Evolutionary conservation across 1,140 invertebrate species (phyloP), one percentile per base, ranked within the genome.

Genomic region (Meloidogyne exigua): DNA sequence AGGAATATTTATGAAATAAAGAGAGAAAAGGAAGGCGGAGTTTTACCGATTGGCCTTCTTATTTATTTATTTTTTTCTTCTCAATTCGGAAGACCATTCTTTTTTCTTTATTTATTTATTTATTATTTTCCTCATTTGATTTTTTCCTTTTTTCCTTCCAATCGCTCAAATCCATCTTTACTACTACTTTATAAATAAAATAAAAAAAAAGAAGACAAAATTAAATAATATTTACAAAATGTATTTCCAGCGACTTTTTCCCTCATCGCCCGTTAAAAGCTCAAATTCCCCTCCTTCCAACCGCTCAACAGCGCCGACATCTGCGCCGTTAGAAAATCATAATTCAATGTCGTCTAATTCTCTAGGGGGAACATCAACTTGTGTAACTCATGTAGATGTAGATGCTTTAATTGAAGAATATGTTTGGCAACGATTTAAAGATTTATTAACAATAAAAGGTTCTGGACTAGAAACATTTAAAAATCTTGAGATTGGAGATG

Each of bases 321-420:
- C 72, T 26, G 44, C 0, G 10, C 74, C 44, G 12, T 21, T 42
- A 26, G 26, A 42, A 64, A 36, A 36, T 25, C 12, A 36, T 44
- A 70, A 9, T 15, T 62, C 68, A 62, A 44, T 62, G 68, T 26
- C 68, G n/a, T n/a, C 68, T 12, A 12, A 23, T 15, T 25, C 70
- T 32, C 39, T 4, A n/a, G 39, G 25, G 32, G 23, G 64, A 32
- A 18, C 62, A 25, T 28, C 70, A 63, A 64, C 25, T 67, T 68
- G 68, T 42, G 80, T 76, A n/a, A 69, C 86, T 36, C 83, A 89
- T 72, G 77, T 88, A 12, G 89, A 89, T 76, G 80, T 89, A 0
- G 88, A 89, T 78, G 80, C 85, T 23, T 75, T 88, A 21, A 81
- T 89, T 2, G 87, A 88, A 75, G 84, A 84, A 26, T 90, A 89